Percentiles rank a stretch among this genome's conserved stretches.
These are phyloP conservation scores for Rhipidura dahli DNA, from an alignment of 2,113 vertebrate species.

Conservation along the genomic window DNA sequence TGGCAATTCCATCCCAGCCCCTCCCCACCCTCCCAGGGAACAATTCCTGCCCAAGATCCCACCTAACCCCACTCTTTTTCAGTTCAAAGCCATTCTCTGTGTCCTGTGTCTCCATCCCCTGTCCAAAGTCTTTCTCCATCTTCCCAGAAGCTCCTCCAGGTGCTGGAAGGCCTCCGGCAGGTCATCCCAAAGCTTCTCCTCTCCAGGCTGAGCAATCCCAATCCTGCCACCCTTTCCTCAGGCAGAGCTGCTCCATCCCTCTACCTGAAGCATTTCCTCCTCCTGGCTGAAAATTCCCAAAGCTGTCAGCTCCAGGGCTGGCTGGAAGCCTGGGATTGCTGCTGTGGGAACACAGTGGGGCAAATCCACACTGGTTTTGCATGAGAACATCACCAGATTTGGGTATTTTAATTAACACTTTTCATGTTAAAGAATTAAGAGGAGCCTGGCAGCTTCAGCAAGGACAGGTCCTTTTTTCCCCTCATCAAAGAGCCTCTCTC, in stretches of 20 bases:
- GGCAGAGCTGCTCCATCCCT: background rate
- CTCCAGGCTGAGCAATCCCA: background rate
- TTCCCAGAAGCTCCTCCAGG: background rate
- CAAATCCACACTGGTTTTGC: background rate
- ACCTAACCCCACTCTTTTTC: accelerated
- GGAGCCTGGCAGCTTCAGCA: background rate
- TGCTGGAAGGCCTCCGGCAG: background rate
- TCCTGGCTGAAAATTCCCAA: background rate
- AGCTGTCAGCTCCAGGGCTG: background rate
- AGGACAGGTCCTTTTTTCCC: background rate
- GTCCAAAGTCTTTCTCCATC: background rate
- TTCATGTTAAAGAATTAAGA: background rate
- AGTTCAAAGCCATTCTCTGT: background rate
- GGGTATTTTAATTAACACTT: background rate
- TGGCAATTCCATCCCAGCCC: background rate
- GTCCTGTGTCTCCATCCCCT: background rate
- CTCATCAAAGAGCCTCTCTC: background rate
- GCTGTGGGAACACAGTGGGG: background rate
- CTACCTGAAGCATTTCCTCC: background rate
- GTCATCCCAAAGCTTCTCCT: background rate
- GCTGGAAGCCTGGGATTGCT: background rate
- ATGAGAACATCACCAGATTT: background rate
- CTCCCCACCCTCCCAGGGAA: background rate
- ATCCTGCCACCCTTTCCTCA: background rate
- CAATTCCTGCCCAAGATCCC: accelerated